A percentile compares a stretch with the other conserved stretches of the same genome.
These are phyloP conservation scores for Boloria euphrosyne DNA, from an alignment of 2,888 invertebrate species.

Conservation along the genomic window DNA sequence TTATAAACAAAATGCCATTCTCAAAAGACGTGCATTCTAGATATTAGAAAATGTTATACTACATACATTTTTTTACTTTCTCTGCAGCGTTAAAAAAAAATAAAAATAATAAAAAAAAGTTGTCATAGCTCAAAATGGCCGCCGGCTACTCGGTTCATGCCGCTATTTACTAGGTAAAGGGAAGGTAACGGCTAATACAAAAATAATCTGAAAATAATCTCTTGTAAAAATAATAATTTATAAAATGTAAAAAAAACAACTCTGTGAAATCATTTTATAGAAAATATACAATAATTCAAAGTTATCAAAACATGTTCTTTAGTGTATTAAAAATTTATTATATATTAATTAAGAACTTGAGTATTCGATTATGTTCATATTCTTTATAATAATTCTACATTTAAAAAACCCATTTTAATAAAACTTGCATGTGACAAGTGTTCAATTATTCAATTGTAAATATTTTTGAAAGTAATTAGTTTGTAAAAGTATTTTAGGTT, in stretches of 20 bases:
- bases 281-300: background rate
- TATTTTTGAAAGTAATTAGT: no score
- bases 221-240: slow-evolving; percentile 28
- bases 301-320: no score
- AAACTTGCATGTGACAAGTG: no score
- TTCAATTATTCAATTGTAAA: no score
- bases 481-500: no score
- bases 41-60: slow-evolving; percentile 41
- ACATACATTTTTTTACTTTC: slow-evolving; percentile 79
- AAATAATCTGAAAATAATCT: slow-evolving; percentile 45
- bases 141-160: slow-evolving; percentile 57
- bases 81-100: slow-evolving; percentile 67
- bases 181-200: slow-evolving; percentile 32
- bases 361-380: no score
- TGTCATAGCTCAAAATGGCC: slow-evolving; percentile 42
- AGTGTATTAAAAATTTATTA: no score
- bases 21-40: slow-evolving; percentile 47
- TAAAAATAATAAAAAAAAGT: slow-evolving; percentile 37
- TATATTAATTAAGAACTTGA: no score
- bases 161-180: slow-evolving; percentile 43
- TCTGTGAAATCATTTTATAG: background rate
- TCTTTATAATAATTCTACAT: no score
- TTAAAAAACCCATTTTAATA: no score
- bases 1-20: slow-evolving; percentile 59
- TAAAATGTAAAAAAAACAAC: slow-evolving; percentile 13